Percentiles rank a stretch among this genome's conserved stretches.
Evolutionary conservation across 2,888 invertebrate species (phyloP).

Genomic region (Oscheius sp.): DNA sequence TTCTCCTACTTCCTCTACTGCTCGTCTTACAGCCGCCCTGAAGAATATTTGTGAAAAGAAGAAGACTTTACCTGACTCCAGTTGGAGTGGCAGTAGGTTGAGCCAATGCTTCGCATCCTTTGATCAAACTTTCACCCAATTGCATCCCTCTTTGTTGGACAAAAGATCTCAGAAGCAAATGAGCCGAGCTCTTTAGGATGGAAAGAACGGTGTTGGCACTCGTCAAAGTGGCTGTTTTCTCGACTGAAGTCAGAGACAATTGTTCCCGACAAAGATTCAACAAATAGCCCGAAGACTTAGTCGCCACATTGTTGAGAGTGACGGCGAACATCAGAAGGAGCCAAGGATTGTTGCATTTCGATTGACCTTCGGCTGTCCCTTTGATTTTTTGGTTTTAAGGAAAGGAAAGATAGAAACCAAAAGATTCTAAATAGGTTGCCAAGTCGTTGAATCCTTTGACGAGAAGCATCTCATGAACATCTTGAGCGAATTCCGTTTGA

Average conservation of each 20-base stretch:
- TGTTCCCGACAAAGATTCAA: slow-evolving; percentile 68
- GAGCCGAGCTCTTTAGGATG: slow-evolving; percentile 45
- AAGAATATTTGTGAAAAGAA: background rate
- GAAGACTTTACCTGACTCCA: slow-evolving; percentile 30
- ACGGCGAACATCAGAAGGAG: slow-evolving; percentile 52
- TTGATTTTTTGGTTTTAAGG: background rate
- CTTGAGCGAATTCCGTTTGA: slow-evolving; percentile 50
- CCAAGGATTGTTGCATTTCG: slow-evolving; percentile 38
- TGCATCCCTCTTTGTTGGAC: slow-evolving; percentile 51
- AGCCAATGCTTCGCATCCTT: slow-evolving; percentile 37
- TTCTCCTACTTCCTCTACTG: slow-evolving; percentile 38
- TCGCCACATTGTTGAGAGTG: slow-evolving; percentile 53
- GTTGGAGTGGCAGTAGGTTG: slow-evolving; percentile 45
- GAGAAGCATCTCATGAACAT: slow-evolving; percentile 61
- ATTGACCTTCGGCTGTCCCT: slow-evolving; percentile 39
- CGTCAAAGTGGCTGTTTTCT: slow-evolving; percentile 11
- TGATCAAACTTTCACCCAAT: slow-evolving; percentile 46
- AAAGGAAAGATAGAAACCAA: no score
- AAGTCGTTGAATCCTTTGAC: slow-evolving; percentile 53
- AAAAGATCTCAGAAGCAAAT: slow-evolving; percentile 48
- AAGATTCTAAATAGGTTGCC: slow-evolving; percentile 35
- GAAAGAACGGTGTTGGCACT: slow-evolving; percentile 29
- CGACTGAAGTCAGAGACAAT: slow-evolving; percentile 43
- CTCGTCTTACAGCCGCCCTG: slow-evolving; percentile 39
- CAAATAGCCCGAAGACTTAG: slow-evolving; percentile 62